Conservation (phyloP, 2,113 vertebrate genomes). For the Smithornis capensis region DNA sequence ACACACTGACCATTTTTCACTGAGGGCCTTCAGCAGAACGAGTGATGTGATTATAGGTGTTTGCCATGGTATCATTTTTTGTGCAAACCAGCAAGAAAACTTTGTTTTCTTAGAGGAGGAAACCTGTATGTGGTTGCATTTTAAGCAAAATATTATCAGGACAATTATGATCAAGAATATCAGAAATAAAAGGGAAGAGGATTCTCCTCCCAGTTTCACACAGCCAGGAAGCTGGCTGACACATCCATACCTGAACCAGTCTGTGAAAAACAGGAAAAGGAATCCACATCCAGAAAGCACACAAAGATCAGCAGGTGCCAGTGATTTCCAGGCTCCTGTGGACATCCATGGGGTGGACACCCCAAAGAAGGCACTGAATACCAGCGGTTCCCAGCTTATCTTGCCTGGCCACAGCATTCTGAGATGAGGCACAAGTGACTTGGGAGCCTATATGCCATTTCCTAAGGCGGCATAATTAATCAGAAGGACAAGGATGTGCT, state of each 20-base stretch:
- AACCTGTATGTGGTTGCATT: accelerated
- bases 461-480: not conserved
- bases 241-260: not conserved
- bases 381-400: not conserved
- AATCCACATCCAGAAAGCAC: not conserved
- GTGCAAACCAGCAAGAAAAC: not conserved
- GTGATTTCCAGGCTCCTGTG: not conserved
- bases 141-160: not conserved
- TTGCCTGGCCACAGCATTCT: not conserved
- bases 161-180: not conserved
- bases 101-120: not conserved
- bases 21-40: not conserved
- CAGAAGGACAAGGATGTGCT: not conserved
- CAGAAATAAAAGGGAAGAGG: not conserved
- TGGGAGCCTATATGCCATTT: not conserved
- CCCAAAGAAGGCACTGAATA: not conserved
- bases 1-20: not conserved
- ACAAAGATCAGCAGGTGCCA: not conserved
- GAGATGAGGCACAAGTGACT: not conserved
- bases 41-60: accelerated
- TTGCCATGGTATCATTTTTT: not conserved
- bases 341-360: not conserved
- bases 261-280: not conserved
- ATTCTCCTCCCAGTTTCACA: not conserved
- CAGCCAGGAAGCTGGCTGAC: not conserved